phyloP scores from a whole-genome alignment of 2,113 vertebrate species.

The Piprites chloris region DNA sequence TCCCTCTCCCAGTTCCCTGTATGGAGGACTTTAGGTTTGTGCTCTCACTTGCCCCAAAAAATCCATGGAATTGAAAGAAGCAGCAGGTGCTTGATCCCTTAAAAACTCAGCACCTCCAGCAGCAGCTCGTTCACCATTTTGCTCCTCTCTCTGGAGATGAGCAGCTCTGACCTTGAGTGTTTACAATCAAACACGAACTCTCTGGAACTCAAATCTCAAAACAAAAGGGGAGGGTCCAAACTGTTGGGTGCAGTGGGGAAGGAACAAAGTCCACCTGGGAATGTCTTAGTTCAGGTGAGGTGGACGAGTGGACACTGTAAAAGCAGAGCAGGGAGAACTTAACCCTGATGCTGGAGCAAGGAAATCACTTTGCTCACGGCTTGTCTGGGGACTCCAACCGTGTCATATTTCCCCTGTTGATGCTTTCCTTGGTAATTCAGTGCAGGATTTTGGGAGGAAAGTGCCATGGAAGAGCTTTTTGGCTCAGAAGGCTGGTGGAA shows the following conservation, averaged over 20 bases:
- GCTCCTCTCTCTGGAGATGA: neutral
- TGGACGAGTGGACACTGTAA: neutral
- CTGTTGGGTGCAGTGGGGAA: neutral
- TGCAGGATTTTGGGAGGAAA: neutral
- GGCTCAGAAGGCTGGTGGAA: neutral
- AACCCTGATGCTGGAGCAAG: neutral
- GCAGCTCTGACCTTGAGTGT: neutral
- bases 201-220: neutral
- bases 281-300: neutral
- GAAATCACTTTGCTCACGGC: neutral
- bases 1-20: neutral
- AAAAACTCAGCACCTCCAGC: neutral
- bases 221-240: neutral
- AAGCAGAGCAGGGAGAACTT: neutral
- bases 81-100: neutral
- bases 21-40: neutral
- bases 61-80: neutral
- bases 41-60: neutral
- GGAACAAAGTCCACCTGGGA: neutral
- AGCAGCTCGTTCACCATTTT: neutral
- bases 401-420: neutral
- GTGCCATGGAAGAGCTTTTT: neutral
- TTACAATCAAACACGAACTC: neutral
- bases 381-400: neutral
- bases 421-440: fast-evolving